phyloP scores from a whole-genome alignment of 2,888 invertebrate species.

The Athripsodes cinereus region DNA sequence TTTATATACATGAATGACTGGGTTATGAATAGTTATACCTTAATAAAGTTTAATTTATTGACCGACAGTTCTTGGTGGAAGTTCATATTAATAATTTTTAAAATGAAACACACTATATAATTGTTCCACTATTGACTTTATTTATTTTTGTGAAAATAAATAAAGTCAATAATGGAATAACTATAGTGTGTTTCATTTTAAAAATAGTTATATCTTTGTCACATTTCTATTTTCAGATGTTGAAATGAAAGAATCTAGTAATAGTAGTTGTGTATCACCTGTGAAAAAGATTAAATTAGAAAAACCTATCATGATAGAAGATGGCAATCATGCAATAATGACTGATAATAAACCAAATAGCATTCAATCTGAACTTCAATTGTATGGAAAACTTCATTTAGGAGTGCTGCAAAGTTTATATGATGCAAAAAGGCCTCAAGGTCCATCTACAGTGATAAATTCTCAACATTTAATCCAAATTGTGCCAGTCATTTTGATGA shows the following conservation, averaged over 20 bases:
- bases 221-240: constrained; percentile 32
- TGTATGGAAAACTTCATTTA: constrained; percentile 63
- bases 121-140: no score
- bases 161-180: no score
- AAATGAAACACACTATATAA: no score
- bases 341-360: not conserved
- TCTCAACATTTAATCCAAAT: constrained; percentile 55
- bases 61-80: no score
- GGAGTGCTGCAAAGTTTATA: constrained; percentile 60
- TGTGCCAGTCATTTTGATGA: constrained; percentile 42
- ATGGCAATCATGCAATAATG: not conserved
- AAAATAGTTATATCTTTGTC: not conserved
- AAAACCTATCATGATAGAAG: constrained; percentile 32
- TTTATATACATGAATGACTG: no score
- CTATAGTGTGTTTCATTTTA: no score
- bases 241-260: constrained; percentile 36
- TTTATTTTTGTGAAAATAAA: no score
- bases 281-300: constrained; percentile 44
- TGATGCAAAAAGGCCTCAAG: constrained; percentile 44
- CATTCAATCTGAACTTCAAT: constrained; percentile 32
- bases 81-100: no score
- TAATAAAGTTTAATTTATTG: no score
- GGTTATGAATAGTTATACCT: no score
- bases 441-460: constrained; percentile 56
- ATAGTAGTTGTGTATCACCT: constrained; percentile 30